Conservation (phyloP, 2,113 vertebrate species). For the Setophaga petechia region DNA sequence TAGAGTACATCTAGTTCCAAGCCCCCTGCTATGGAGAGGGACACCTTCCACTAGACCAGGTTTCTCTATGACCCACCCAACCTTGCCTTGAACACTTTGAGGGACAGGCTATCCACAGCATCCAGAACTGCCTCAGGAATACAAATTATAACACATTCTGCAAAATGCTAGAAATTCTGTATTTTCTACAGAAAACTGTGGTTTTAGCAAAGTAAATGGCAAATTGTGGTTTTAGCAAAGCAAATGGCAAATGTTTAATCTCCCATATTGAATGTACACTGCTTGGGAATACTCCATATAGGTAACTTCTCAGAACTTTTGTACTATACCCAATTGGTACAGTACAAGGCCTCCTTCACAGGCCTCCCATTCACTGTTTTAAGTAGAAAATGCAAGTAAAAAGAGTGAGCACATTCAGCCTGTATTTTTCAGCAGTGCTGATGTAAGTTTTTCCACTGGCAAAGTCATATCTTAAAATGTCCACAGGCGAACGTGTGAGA, state of each 20-base stretch:
- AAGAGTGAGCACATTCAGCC: background rate
- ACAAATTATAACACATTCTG: background rate
- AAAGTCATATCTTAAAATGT: background rate
- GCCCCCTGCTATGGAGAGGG: background rate
- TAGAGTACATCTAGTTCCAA: background rate
- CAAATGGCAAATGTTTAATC: background rate
- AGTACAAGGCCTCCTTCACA: background rate
- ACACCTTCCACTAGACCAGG: background rate
- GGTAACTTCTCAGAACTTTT: background rate
- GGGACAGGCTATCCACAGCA: background rate
- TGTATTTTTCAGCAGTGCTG: background rate
- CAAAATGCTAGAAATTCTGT: background rate
- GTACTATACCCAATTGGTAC: background rate
- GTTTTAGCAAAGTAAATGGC: background rate
- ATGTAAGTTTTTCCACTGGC: background rate
- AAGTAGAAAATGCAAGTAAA: background rate
- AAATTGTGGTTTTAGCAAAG: background rate
- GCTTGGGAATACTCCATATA: fast-evolving
- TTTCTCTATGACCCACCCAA: background rate
- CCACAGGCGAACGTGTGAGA: background rate
- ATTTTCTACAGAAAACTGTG: background rate
- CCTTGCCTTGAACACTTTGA: background rate
- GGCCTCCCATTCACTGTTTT: background rate
- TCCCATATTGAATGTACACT: background rate
- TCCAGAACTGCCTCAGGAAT: background rate